A percentile compares a stretch with the other conserved stretches of the same genome.
phyloP scores from a whole-genome alignment of 2,797 vertebrate species.

The Hybognathus amarus region DNA sequence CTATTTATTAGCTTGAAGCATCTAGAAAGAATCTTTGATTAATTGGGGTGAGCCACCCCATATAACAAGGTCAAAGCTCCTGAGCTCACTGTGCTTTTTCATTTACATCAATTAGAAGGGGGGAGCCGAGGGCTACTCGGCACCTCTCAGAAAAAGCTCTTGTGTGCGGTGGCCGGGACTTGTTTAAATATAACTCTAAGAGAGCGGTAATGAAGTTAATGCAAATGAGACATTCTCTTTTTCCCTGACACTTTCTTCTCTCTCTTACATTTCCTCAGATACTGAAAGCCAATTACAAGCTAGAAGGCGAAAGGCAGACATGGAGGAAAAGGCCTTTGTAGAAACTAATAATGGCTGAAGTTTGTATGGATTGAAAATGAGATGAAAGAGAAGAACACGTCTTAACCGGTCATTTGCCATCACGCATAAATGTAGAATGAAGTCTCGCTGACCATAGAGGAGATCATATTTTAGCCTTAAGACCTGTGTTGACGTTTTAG shows the following conservation, averaged over 20 bases:
- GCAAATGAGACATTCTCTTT: conserved; percentile 82
- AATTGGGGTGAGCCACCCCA: conserved; percentile 90
- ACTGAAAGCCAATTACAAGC: conserved; percentile 67
- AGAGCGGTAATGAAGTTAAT: conserved; percentile 85
- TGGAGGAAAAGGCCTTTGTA: conserved; percentile 36
- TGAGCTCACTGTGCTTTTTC: conserved; percentile 81
- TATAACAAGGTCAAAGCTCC: conserved; percentile 89
- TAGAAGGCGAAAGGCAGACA: conserved; percentile 3
- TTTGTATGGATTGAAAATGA: conserved; percentile 39
- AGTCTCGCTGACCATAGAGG: not conserved
- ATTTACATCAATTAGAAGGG: conserved; percentile 94
- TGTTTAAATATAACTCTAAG: conserved; percentile 80
- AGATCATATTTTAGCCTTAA: conserved; percentile 13
- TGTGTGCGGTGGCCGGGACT: conserved; percentile 72
- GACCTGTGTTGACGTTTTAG: not conserved
- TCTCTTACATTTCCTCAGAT: conserved; percentile 51
- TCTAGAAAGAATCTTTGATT: conserved; percentile 90
- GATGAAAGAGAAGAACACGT: conserved; percentile 24
- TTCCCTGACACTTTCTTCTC: conserved; percentile 42
- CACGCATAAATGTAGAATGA: conserved; percentile 7
- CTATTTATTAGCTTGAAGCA: conserved; percentile 88
- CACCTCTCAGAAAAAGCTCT: conserved; percentile 69
- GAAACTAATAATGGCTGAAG: conserved; percentile 44
- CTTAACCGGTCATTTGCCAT: not conserved
- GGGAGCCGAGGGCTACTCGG: conserved; percentile 72